Evolutionary conservation across 2,888 invertebrate species (phyloP).

Genomic region (Chymomyza caudatula): DNA sequence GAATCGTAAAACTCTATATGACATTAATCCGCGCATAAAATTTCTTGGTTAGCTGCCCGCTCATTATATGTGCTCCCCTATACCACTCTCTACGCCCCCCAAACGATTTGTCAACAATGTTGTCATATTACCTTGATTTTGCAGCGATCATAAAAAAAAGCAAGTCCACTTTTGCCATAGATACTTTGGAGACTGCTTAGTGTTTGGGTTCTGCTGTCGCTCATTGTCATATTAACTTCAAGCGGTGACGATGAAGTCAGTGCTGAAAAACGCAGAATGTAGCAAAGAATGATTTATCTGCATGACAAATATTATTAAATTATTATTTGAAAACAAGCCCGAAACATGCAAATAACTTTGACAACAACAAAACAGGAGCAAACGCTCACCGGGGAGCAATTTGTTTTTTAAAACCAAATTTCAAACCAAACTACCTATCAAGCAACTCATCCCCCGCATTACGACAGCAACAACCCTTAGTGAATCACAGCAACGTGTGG

Average conservation of each 20-base stretch:
- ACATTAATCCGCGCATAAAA: conserved; percentile 60
- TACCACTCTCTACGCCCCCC: not conserved
- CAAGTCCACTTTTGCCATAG: not conserved
- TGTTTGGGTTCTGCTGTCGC: conserved; percentile 32
- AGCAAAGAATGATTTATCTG: conserved; percentile 67
- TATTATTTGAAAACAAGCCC: conserved; percentile 54
- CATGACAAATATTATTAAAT: conserved; percentile 75
- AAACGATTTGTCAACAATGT: conserved; percentile 61
- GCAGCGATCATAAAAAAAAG: not conserved
- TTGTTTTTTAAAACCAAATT: conserved; percentile 41
- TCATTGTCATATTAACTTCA: conserved; percentile 71
- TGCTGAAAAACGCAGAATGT: conserved; percentile 9
- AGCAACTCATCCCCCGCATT: conserved; percentile 1
- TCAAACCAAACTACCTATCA: conserved; percentile 32
- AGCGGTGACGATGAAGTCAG: too few relatives aligned
- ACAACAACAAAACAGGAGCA: conserved; percentile 31
- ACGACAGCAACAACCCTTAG: conserved; percentile 40
- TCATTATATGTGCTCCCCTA: not conserved
- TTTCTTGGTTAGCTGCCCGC: not conserved
- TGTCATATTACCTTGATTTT: conserved; percentile 68
- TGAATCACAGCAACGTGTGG: conserved; percentile 36
- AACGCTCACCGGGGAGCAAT: conserved; percentile 68
- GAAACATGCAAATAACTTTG: conserved; percentile 63
- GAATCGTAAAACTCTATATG: conserved; percentile 56
- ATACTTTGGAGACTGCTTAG: not conserved